A percentile compares a stretch with the other conserved stretches of the same genome.
Conservation (phyloP, 2,797 vertebrate species). For the Anguilla anguilla region DNA sequence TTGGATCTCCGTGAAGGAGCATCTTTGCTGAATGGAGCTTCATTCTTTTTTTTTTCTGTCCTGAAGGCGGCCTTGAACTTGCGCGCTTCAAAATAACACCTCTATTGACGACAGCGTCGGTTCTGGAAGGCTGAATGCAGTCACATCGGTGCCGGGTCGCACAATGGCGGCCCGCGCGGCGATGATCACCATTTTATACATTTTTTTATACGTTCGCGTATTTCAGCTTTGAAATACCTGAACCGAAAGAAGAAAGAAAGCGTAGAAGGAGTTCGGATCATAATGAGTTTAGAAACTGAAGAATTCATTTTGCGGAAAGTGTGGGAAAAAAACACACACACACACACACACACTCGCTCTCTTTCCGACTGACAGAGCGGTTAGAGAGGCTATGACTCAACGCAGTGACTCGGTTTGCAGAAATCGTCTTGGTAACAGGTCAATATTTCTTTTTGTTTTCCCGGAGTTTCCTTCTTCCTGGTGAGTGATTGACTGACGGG, state of each 20-base stretch:
- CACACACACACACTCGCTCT: too few relatives aligned
- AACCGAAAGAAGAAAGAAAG: neutral
- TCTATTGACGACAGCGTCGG: neutral
- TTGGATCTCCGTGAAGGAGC: neutral
- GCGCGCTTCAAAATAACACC: neutral
- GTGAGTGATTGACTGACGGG: slow-evolving; percentile 34
- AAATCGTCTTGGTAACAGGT: slow-evolving; percentile 16
- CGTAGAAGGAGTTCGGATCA: neutral
- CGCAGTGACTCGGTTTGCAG: neutral
- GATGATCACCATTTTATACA: neutral
- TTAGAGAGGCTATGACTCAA: neutral
- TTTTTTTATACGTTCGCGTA: neutral
- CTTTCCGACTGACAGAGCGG: neutral
- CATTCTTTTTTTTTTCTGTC: slow-evolving; percentile 6
- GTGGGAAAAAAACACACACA: too few relatives aligned
- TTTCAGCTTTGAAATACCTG: neutral
- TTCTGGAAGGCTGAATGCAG: neutral
- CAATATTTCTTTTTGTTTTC: slow-evolving; percentile 36
- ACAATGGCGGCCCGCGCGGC: neutral
- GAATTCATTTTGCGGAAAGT: neutral
- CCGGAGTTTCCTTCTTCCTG: slow-evolving; percentile 13
- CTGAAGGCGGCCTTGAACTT: neutral
- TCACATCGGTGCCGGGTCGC: neutral
- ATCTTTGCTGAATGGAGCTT: neutral
- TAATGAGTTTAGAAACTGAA: neutral